A percentile compares a stretch with the other conserved stretches of the same genome.
Conservation (phyloP, 2,113 vertebrate species). For the Triplophysa tibetana region DNA sequence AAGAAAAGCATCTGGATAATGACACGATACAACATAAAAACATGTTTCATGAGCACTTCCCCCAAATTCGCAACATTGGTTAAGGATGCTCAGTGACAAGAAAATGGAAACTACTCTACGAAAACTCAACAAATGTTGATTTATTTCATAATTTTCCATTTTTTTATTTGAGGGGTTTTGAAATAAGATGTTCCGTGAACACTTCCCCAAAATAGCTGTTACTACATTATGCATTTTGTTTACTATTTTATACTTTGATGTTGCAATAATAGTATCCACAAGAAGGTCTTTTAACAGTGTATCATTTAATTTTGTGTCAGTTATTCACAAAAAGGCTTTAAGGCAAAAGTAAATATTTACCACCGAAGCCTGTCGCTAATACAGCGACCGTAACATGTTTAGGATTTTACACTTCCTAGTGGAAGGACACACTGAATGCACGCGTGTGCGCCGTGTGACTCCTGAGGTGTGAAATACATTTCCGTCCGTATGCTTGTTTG, state of each 20-base stretch:
- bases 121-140: too few species aligned
- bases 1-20: too few species aligned
- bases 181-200: too few species aligned
- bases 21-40: too few species aligned
- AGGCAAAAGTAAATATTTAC: background rate
- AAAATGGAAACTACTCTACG: too few species aligned
- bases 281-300: background rate
- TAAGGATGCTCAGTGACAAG: background rate
- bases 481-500: background rate
- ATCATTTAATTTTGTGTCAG: background rate
- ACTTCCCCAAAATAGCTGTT: too few species aligned
- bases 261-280: background rate
- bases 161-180: too few species aligned
- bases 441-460: background rate
- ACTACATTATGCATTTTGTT: too few species aligned
- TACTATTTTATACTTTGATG: background rate
- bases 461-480: background rate
- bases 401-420: background rate
- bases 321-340: background rate
- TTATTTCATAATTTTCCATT: too few species aligned
- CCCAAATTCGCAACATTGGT: too few species aligned
- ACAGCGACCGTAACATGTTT: background rate
- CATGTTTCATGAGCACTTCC: too few species aligned
- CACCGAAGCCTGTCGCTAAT: background rate
- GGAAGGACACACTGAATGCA: background rate